phyloP scores from a whole-genome alignment of 2,888 invertebrate genomes.

The Leuctra nigra region DNA sequence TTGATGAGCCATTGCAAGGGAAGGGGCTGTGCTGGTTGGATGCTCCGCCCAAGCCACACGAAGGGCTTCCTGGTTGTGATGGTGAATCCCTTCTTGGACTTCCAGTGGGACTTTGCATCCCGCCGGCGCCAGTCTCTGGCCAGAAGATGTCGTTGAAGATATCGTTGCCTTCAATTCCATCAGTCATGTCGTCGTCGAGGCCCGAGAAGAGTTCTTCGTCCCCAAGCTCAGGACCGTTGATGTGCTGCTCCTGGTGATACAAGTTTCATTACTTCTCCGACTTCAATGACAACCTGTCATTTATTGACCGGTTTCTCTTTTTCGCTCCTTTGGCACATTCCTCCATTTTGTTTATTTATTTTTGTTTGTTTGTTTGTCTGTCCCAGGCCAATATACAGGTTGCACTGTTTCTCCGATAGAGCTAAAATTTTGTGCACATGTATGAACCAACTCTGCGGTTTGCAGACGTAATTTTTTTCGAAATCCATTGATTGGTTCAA shows the following conservation, averaged over 20 bases:
- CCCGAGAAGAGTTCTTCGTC: conserved; percentile 61
- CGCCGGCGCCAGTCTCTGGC: conserved; percentile 50
- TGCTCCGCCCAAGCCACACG: conserved; percentile 39
- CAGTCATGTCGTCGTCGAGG: conserved; percentile 52
- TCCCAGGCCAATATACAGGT: no score
- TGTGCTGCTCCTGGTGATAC: conserved; percentile 60
- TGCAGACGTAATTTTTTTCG: no score
- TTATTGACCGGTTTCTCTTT: no score
- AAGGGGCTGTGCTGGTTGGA: conserved; percentile 46
- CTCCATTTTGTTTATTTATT: no score
- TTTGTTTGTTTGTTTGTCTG: no score
- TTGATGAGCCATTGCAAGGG: conserved; percentile 45
- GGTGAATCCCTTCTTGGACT: conserved; percentile 42
- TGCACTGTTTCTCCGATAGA: no score
- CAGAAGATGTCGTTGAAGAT: conserved; percentile 76
- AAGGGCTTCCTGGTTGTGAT: conserved; percentile 50
- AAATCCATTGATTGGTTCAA: no score
- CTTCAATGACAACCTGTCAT: no score
- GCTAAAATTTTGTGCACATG: no score
- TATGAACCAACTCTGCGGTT: no score
- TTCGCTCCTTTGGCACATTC: no score
- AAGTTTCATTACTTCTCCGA: no score
- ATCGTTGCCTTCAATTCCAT: conserved; percentile 64
- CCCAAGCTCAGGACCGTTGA: conserved; percentile 56
- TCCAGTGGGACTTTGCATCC: conserved; percentile 51